phyloP scores from a whole-genome alignment of 2,888 invertebrate species.

The Ochlodes sylvanus region DNA sequence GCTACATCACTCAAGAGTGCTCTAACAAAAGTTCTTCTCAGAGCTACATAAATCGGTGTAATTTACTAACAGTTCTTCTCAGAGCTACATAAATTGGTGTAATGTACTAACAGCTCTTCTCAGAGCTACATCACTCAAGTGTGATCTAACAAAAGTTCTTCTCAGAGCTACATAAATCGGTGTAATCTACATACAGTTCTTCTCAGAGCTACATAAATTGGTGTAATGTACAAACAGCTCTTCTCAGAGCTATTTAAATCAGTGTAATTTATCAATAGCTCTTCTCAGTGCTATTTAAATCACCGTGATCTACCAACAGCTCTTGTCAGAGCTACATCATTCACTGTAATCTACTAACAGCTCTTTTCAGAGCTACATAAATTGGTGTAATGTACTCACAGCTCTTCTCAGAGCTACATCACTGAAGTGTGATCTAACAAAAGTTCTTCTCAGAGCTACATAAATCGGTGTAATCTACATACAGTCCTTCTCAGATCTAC shows the following conservation, averaged over 20 bases:
- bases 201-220: too few species aligned
- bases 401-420: conserved; percentile 31
- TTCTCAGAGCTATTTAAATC: conserved; percentile 14
- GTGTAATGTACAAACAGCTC: conserved; percentile 9
- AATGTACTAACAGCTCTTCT: conserved; percentile 4
- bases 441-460: conserved; percentile 21
- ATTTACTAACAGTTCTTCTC: too few species aligned
- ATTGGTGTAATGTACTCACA: conserved; percentile 6
- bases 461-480: conserved; percentile 25
- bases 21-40: conserved; percentile 40
- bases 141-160: too few species aligned
- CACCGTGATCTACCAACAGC: too few species aligned
- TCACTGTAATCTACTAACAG: neutral
- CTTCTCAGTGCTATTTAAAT: conserved; percentile 27
- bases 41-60: conserved; percentile 33
- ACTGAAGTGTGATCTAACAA: conserved; percentile 16
- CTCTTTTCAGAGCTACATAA: conserved; percentile 37
- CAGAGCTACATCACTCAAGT: conserved; percentile 15
- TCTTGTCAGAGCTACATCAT: neutral
- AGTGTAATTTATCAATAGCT: conserved; percentile 30
- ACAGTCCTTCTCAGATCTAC: conserved; percentile 29
- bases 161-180: too few species aligned
- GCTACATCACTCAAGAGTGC: conserved; percentile 28
- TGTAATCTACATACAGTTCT: too few species aligned
- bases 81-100: too few species aligned